Evolutionary conservation across 2,888 invertebrate species (phyloP).

Genomic region (Phortica magna): DNA sequence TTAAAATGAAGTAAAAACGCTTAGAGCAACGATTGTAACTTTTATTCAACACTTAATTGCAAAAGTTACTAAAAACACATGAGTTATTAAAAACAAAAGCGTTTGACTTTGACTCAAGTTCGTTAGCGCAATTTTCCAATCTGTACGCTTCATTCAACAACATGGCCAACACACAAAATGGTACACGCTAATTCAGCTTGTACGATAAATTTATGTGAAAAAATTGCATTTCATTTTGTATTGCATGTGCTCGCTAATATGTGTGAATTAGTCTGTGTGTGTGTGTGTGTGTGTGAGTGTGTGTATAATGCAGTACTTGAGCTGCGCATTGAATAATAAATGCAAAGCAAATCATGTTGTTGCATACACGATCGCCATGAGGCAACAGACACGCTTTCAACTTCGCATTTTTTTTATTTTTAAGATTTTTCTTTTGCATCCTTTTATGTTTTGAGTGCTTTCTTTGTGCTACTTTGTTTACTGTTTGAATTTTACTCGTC

Average conservation of each 20-base stretch:
- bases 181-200: not conserved
- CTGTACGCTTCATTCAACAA: not conserved
- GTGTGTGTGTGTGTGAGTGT: not conserved
- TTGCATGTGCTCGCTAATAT: not conserved
- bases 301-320: not conserved
- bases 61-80: too few relatives aligned
- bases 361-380: not conserved
- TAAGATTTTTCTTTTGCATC: not conserved
- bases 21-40: too few relatives aligned
- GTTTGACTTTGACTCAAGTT: too few relatives aligned
- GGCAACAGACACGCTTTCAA: not conserved
- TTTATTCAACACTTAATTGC: too few relatives aligned
- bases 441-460: not conserved
- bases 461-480: not conserved
- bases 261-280: not conserved
- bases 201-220: not conserved
- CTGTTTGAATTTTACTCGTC: not conserved
- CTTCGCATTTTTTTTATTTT: not conserved
- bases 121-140: too few relatives aligned
- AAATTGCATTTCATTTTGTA: not conserved
- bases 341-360: constrained; percentile 6
- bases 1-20: too few relatives aligned
- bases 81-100: too few relatives aligned
- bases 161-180: not conserved
- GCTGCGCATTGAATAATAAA: constrained; percentile 15